Evolutionary conservation across 2,113 vertebrate species (phyloP), one percentile per base, ranked within the genome.

Genomic region (Ramphastos sulfuratus): DNA sequence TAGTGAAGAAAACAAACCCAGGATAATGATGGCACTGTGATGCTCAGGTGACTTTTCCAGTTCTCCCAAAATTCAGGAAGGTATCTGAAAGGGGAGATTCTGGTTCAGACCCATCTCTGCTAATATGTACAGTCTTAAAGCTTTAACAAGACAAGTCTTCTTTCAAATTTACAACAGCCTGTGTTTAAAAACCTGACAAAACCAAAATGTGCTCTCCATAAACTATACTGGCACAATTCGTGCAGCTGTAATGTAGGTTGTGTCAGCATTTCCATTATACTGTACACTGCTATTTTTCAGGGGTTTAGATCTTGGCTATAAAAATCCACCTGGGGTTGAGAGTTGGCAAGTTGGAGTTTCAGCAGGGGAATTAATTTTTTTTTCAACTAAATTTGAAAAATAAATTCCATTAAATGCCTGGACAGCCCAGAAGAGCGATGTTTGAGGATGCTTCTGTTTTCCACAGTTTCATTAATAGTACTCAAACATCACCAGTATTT

Each of bases 151-250:
- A 95, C 95, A 95, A 95, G 96, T 88, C 89, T 94, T 97, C 95
- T 94, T 96, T 97, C 96, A 98, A 97, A 98, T 98, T 98, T 97
- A 98, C 97, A 97, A 84, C 96, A 94, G 97, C 56, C 94, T 97
- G 75, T 97, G 97, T 98, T 97, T 96, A 98, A 98, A 98, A 98
- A 98, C 97, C 97, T 97, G 98, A 97, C 97, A 98, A 97, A 91
- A 96, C 96, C 97, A 97, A 97, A 98, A 97, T 97, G 98, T 96
- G 97, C 94, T 97, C 97, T 96, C 97, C 96, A 97, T 98, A 98
- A 98, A 98, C 96, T 92, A 97, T 88, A 94, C 94, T 90, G 90
- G 95, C 96, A 94, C 94, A 59, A 92, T 91, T 91, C 80, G 33
- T 64, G 95, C 97, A 85, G 97, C 95, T n/a, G 82, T 96, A 96